Evolutionary conservation across 2,797 vertebrate species (phyloP), one percentile per base, ranked within the genome.

Genomic region (Bradypodion pumilum): DNA sequence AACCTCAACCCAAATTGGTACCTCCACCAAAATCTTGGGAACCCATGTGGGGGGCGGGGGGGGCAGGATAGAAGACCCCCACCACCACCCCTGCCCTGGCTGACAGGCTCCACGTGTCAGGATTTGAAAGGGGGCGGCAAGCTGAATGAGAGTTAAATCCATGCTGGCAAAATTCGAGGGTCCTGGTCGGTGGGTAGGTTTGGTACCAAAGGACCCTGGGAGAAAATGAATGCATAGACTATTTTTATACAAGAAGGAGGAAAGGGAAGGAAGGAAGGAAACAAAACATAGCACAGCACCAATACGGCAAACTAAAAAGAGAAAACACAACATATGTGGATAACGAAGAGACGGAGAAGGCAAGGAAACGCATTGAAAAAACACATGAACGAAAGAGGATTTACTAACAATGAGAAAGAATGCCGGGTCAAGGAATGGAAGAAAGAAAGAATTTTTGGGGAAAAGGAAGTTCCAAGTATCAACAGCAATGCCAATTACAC

Each of bases 171-270:
- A 63, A 77, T n/a, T 65, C 81, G 46, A 56, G 46, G 85, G 66
- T 66, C 70, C n/a, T n/a, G 74, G 74, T 2, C 44, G 37, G 69
- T 74, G 73, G 72, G 82, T 81, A 42, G 52, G 62, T 69, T 69
- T 27, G 78, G 77, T 62, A 66, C 1, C 7, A 46, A 79, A 80
- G 63, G 79, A 79, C 73, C 70, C 62, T 12, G 52, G 85, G 75
- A 74, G 19, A 75, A 60, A 83, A 78, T 82, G 85, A 83, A 82
- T 83, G 80, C 82, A 83, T 83, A 83, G 81, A 75, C 40, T 83
- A 87, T 74, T 85, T 56, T 85, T 77, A 59, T 81, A 81, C 25
- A 69, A 73, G 84, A 21, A 21, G 63, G 25, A 6, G 16, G 59
- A 23, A 37, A 21, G 9, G 4, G 13, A 37, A n/a, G 29, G 25